These are phyloP conservation scores for Pachyseris speciosa DNA, from an alignment of 64 coral and sea anemone species.

Conservation along the genomic window DNA sequence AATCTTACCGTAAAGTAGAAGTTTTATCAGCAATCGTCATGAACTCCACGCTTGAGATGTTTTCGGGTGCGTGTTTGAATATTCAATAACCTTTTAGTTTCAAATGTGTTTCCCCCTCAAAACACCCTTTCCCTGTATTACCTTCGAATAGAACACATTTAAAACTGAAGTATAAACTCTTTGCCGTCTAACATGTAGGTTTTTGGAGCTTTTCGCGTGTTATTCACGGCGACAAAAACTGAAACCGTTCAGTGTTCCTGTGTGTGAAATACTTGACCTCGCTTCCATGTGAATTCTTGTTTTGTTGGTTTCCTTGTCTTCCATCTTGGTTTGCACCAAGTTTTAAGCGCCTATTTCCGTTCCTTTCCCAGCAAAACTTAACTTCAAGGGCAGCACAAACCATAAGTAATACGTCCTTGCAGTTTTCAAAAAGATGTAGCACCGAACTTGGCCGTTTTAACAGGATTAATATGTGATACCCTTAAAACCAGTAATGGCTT, in stretches of 20 bases:
- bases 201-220: slow-evolving; percentile 46
- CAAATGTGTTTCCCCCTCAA: slow-evolving; percentile 61
- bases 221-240: slow-evolving; percentile 28
- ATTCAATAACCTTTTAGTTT: slow-evolving; percentile 78
- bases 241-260: slow-evolving; percentile 35
- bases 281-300: slow-evolving; percentile 91
- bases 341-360: slow-evolving; percentile 51
- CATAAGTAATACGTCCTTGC: not conserved
- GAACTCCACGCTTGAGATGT: slow-evolving; percentile 76
- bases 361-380: not conserved
- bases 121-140: slow-evolving; percentile 29
- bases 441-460: slow-evolving; percentile 47
- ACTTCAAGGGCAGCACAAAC: not conserved
- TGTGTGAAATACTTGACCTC: slow-evolving; percentile 95
- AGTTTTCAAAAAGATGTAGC: slow-evolving; percentile 8
- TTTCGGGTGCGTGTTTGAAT: slow-evolving; percentile 73
- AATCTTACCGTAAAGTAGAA: slow-evolving; percentile 65
- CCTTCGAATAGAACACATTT: slow-evolving; percentile 36
- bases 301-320: slow-evolving; percentile 67
- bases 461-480: slow-evolving; percentile 59
- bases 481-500: slow-evolving; percentile 69
- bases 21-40: slow-evolving; percentile 58
- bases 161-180: slow-evolving; percentile 53
- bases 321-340: slow-evolving; percentile 54
- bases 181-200: not conserved